Evolutionary conservation across 2,888 invertebrate genomes (phyloP), one percentile per base, ranked within the genome.

Genomic region (Euzophera pinguis): DNA sequence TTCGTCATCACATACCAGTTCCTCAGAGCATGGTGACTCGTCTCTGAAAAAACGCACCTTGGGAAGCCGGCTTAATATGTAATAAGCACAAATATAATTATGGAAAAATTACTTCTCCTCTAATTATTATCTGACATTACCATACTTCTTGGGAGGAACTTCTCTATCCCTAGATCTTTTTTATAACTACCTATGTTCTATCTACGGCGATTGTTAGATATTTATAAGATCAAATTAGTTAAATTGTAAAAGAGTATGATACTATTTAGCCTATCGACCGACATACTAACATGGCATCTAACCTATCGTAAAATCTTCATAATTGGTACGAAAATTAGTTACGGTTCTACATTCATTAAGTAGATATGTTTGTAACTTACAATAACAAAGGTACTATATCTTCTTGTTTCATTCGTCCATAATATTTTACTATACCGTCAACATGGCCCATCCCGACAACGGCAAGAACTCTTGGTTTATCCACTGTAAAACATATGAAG

Each of bases 391-490:
- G 90, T 54, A 88, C 74, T 58, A 90, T 86, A 56, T 90, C 87
- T 43, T 84, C 77, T 59, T 84, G 85, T 61, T 61, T 81, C 85
- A 90, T 85, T 73, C 73, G 82, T 47, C 90, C 90, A 53, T 79
- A 90, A 65, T 89, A 89, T 73, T 77, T 84, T 4, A 67, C 57
- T 56, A 99, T 99, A 51, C 99, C 99, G 52, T 95, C 93, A 4
- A 96, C 94, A 80, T 99, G 99, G 0, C 99, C 99, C 75, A 99
- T 97, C 37, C 99, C 99, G 29, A 99, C 99, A 17, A 99, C 97
- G 16, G 97, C 99, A 7, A 99, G 97, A 10, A 99, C 95, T 58
- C 95, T 92, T 5, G 93, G 90, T 14, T 92, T 91, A 51, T 89
- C 81, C 57, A 82, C 82, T 81, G 65, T 50, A 54, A 53, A 16